Percentiles rank a stretch among this genome's conserved stretches.
Evolutionary conservation across 2,113 vertebrate species (phyloP).

Genomic region (human (Homo sapiens)): DNA sequence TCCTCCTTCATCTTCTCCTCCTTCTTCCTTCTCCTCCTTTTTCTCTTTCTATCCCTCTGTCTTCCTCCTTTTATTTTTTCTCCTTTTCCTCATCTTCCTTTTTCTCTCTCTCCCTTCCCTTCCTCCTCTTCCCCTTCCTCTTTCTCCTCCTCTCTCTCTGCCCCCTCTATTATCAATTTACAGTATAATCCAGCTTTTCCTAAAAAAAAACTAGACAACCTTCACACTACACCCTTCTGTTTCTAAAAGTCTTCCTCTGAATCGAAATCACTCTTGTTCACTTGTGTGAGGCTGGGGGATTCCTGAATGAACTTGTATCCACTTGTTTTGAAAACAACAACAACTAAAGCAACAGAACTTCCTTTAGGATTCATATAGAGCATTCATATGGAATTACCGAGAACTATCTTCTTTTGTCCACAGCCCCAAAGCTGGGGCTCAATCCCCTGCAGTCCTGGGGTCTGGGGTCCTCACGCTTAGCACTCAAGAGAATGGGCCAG

Average conservation of each 20-base stretch:
- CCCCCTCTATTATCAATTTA: too few relatives aligned
- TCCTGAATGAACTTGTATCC: neutral
- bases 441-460: neutral
- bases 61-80: too few relatives aligned
- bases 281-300: neutral
- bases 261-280: too few relatives aligned
- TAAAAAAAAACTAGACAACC: neutral
- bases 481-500: neutral
- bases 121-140: too few relatives aligned
- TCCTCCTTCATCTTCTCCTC: too few relatives aligned
- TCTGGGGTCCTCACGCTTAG: neutral
- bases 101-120: too few relatives aligned
- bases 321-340: neutral
- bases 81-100: too few relatives aligned
- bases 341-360: neutral
- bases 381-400: neutral
- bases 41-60: too few relatives aligned
- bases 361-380: neutral
- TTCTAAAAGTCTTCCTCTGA: neutral
- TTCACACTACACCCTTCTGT: neutral
- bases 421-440: neutral
- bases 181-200: too few relatives aligned
- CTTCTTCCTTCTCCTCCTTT: too few relatives aligned
- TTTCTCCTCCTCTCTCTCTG: neutral
- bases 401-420: fast-evolving